Evolutionary conservation across 2,888 invertebrate species (phyloP).

Genomic region (Alsophila aescularia): DNA sequence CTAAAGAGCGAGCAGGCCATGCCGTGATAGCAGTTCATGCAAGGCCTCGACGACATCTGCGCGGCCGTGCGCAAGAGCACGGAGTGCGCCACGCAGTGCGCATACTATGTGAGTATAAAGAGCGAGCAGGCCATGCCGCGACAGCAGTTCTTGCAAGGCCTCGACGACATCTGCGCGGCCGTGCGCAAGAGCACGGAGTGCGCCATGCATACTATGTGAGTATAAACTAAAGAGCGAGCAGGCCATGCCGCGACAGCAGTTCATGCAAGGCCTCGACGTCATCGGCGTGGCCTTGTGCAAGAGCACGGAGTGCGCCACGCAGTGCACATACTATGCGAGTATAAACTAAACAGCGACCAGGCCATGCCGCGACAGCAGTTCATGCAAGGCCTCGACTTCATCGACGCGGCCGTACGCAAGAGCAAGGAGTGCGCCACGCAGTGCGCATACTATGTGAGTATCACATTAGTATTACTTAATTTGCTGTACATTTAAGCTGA

Average conservation of each 20-base stretch:
- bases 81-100: constrained; percentile 64
- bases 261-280: too few species aligned
- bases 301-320: too few species aligned
- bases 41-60: constrained; percentile 52
- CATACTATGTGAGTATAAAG: constrained; percentile 62
- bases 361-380: constrained; percentile 59
- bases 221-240: too few species aligned
- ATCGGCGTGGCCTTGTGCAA: too few species aligned
- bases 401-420: constrained; percentile 57
- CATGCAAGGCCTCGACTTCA: constrained; percentile 49
- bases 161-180: too few species aligned
- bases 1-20: constrained; percentile 55
- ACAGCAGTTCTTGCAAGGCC: too few species aligned
- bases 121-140: too few species aligned
- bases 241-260: too few species aligned
- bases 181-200: too few species aligned
- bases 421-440: constrained; percentile 62
- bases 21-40: constrained; percentile 55
- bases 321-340: constrained; percentile 43
- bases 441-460: constrained; percentile 63
- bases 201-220: constrained; percentile 34
- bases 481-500: too few species aligned
- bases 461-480: too few species aligned
- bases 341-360: constrained; percentile 57
- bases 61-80: constrained; percentile 57